Evolutionary conservation across 2,888 invertebrate species (phyloP), one percentile per base, ranked within the genome.

Genomic region (Protonemura montana): DNA sequence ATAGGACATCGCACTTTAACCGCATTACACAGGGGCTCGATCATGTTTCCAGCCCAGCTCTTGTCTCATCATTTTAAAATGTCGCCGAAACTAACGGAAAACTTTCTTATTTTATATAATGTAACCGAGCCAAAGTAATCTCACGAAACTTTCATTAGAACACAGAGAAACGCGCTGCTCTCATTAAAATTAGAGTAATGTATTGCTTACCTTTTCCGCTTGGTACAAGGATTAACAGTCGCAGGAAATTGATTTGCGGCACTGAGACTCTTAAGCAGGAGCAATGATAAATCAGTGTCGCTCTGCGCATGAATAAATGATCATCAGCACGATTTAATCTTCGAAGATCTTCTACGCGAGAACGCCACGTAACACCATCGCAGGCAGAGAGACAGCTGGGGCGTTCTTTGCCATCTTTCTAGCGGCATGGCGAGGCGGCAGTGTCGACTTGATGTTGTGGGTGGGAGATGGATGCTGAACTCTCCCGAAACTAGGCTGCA

Each of bases 381-480:
- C 35, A 35, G 35, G 35, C 35, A 35, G 35, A 3, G 5, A 35
- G 35, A 10, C 3, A n/a, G n/a, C n/a, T n/a, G n/a, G n/a, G 10
- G 35, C 3, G 35, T 35, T 35, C 35, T 35, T 35, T n/a, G 5
- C 35, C 35, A 35, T 35, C 35, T 35, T 35, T 59, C 59, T 59
- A 1, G 2, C 16, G 2, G 13, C 59, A 2, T 21, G 59, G 16
- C 21, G 3, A 10, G 16, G 59, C 7, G 13, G 59, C 59, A 59
- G 59, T 13, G 6, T 59, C 59, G 59, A 13, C 13, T 59, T 59
- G 59, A 59, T 59, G 59, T 59, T 10, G 35, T 6, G 82, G 82
- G 82, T 41, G 42, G 25, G 42, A 82, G 41, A 16, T 41, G 82
- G 21, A 82, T 82, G 35, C 41, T 41, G 42, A 27, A 81, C 81